Evolutionary conservation across 2,888 invertebrate genomes (phyloP), one percentile per base, ranked within the genome.

Genomic region (Drosophila tripunctata): DNA sequence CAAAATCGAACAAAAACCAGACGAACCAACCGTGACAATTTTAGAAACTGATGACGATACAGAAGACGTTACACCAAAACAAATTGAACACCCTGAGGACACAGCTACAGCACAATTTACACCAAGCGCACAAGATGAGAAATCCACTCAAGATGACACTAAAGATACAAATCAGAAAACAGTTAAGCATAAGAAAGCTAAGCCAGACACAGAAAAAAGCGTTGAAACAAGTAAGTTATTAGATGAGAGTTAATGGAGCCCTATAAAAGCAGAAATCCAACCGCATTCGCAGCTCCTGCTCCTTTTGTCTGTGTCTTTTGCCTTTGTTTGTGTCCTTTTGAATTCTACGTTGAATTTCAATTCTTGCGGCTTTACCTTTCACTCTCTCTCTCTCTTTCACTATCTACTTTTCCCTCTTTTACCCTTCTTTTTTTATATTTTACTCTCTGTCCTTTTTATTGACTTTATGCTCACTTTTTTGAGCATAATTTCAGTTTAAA

Each of bases 61-160:
- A 51, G 77, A 74, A 67, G 75, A 65, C 27, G 73, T 57, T 64
- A 74, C 77, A 82, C 72, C 81, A 61, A 82, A 61, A 54, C 76
- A 82, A 75, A 69, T 76, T 66, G 82, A 78, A 76, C 89, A 90
- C 80, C 85, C 88, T 81, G 89, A 88, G 87, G 88, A 89, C 86
- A 89, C 89, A 81, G 87, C 89, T 83, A 89, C 88, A 74, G 89
- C 89, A 82, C 92, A 93, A 86, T 92, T 92, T 89, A 88, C 92
- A 71, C 88, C 89, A 83, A 79, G 78, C 78, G 85, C 85, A 80
- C 86, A 88, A 78, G 92, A 89, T 78, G 89, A 89, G 63, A 85
- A 78, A 84, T 78, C 89, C 73, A 85, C 78, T 88, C 87, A 85
- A 87, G 90, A 90, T 82, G 82, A 85, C 83, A 89, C 88, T 78